Conservation (phyloP, 1,140 invertebrate species). For the Bradysia coprophila region DNA sequence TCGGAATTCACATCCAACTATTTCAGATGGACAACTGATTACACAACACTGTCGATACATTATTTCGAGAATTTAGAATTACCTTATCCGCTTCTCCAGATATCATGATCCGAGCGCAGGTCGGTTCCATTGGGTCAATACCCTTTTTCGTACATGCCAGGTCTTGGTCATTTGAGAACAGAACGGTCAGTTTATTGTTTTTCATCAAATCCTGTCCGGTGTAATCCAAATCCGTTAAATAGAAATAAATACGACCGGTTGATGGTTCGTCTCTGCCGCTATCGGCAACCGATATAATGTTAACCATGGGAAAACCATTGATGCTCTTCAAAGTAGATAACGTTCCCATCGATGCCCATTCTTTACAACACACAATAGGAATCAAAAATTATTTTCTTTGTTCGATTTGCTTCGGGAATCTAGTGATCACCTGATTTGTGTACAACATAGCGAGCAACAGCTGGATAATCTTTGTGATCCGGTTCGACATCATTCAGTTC, state of each 20-base stretch:
- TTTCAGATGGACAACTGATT: too few species aligned
- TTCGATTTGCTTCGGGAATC: background rate
- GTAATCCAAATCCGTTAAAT: conserved; percentile 56
- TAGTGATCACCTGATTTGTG: conserved; percentile 22
- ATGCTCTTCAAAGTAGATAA: conserved; percentile 41
- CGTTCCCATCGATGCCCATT: conserved; percentile 55
- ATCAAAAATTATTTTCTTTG: background rate
- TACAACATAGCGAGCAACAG: conserved; percentile 25
- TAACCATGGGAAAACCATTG: conserved; percentile 49
- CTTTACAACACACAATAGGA: conserved; percentile 18
- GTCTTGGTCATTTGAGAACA: conserved; percentile 47
- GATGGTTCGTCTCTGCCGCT: conserved; percentile 39
- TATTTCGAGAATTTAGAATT: conserved; percentile 7
- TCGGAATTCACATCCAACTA: conserved; percentile 34
- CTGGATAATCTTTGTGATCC: too few species aligned
- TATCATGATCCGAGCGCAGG: conserved; percentile 54
- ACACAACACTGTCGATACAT: too few species aligned
- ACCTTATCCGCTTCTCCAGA: conserved; percentile 49
- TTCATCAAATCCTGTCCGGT: conserved; percentile 49
- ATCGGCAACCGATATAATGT: conserved; percentile 54
- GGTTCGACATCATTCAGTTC: too few species aligned
- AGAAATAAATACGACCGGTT: conserved; percentile 56
- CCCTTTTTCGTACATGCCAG: conserved; percentile 38
- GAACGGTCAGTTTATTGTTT: conserved; percentile 41
- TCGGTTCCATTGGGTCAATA: conserved; percentile 61